These are phyloP conservation scores for Cirrhinus mrigala DNA, from an alignment of 2,797 vertebrate species.

Conservation along the genomic window DNA sequence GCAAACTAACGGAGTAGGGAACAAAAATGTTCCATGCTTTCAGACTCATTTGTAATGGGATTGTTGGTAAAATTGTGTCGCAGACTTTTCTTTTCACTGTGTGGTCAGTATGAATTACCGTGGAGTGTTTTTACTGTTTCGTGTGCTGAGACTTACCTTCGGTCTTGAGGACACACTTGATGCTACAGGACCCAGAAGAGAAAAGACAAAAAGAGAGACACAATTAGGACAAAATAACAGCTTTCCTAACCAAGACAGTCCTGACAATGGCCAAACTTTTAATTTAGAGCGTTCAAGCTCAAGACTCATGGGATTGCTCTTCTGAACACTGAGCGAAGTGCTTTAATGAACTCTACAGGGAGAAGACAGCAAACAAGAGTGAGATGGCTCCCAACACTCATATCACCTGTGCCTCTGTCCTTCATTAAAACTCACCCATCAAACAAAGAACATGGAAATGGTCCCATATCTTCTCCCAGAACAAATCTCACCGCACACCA, in stretches of 20 bases:
- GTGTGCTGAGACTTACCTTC: conserved; percentile 22
- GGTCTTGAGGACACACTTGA: conserved; percentile 32
- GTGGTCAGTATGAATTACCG: background rate
- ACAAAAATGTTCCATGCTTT: background rate
- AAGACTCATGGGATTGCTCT: conserved; percentile 21
- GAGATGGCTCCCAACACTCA: background rate
- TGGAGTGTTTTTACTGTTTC: background rate
- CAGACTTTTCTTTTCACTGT: background rate
- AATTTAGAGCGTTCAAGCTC: conserved; percentile 24
- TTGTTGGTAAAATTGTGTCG: background rate
- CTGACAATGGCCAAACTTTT: background rate
- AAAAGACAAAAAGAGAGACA: conserved; percentile 38
- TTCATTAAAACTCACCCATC: conserved; percentile 32
- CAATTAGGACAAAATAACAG: conserved; percentile 23
- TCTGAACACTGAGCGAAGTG: background rate
- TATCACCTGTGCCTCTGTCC: conserved; percentile 17
- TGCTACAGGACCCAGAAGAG: conserved; percentile 4
- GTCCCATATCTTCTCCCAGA: background rate
- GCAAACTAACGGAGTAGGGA: background rate
- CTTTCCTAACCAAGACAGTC: conserved; percentile 9
- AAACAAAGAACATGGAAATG: conserved; percentile 35
- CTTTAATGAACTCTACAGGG: conserved; percentile 53
- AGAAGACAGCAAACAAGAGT: conserved; percentile 8
- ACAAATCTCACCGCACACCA: background rate
- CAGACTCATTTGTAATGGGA: background rate